These are phyloP conservation scores for Chaetura pelagica DNA, from an alignment of 2,113 vertebrate genomes.

Conservation along the genomic window DNA sequence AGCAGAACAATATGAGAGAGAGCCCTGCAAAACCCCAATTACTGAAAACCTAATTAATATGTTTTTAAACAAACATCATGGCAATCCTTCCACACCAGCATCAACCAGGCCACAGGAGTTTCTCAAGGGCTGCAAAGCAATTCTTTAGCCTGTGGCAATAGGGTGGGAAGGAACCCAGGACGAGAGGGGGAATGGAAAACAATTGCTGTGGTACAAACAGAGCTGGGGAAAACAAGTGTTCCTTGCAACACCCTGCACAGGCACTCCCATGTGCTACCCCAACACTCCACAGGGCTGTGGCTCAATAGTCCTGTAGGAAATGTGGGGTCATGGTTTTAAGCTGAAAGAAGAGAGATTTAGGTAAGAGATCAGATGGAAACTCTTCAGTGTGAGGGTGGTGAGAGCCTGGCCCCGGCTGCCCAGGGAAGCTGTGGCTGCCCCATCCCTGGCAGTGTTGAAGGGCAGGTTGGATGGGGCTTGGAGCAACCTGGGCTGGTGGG, in stretches of 20 bases:
- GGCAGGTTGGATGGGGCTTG: too few species aligned
- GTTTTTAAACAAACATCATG: constrained; percentile 45
- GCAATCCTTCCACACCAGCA: constrained; percentile 20
- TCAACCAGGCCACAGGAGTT: neutral
- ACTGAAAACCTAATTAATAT: constrained; percentile 31
- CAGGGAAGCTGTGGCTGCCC: too few species aligned
- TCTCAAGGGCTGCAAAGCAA: neutral
- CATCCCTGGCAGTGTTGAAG: too few species aligned
- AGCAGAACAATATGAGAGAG: neutral
- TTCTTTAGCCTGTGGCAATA: neutral
- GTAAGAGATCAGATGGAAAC: too few species aligned
- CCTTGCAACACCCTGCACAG: neutral
- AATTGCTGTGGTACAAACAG: neutral
- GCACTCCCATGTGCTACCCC: neutral
- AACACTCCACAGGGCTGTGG: constrained; percentile 5
- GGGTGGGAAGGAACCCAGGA: constrained; percentile 23
- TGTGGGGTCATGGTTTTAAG: neutral
- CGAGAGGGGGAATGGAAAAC: neutral
- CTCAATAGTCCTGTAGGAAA: constrained; percentile 19
- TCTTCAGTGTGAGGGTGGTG: too few species aligned
- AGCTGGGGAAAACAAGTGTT: neutral
- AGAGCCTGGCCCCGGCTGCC: too few species aligned
- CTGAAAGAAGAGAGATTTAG: too few species aligned
- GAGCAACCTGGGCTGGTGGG: too few species aligned
- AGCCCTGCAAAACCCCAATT: constrained; percentile 45